Conservation (phyloP, 2,888 invertebrate species). For the Oxyteleia sp. region DNA sequence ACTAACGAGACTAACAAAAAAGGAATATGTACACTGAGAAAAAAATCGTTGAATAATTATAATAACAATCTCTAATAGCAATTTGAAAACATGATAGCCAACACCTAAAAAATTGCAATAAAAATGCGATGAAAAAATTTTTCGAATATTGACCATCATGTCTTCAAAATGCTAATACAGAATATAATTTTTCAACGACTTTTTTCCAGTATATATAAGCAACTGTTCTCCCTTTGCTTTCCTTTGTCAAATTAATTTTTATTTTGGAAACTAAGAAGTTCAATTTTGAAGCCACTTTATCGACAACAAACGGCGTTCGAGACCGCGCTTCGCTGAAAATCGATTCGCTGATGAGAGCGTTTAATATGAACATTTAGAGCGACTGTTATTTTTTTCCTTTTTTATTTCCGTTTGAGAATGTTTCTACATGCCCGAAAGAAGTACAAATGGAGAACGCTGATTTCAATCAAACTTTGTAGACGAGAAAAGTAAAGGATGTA, state of each 20-base stretch:
- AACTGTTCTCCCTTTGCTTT: too few species aligned
- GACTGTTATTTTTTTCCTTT: slow-evolving; percentile 23
- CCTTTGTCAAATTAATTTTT: slow-evolving; percentile 14
- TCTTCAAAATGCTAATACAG: too few species aligned
- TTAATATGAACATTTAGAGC: slow-evolving; percentile 55
- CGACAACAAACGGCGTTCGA: not conserved
- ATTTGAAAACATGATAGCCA: too few species aligned
- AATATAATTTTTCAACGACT: too few species aligned
- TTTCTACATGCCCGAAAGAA: slow-evolving; percentile 38
- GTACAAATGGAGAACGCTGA: slow-evolving; percentile 62
- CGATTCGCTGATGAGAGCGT: slow-evolving; percentile 36
- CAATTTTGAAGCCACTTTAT: slow-evolving; percentile 14
- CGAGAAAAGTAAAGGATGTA: slow-evolving; percentile 64
- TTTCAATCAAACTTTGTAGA: slow-evolving; percentile 71
- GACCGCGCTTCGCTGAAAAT: slow-evolving; percentile 8
- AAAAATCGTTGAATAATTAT: too few species aligned
- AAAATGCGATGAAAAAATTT: too few species aligned
- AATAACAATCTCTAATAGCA: too few species aligned
- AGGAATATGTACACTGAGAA: too few species aligned
- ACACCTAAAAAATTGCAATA: too few species aligned
- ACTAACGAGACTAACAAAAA: too few species aligned
- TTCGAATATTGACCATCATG: too few species aligned
- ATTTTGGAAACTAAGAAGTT: slow-evolving; percentile 7
- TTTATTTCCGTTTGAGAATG: slow-evolving; percentile 29
- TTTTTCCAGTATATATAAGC: too few species aligned